Percentiles rank a stretch among this genome's conserved stretches.
These are phyloP conservation scores for Oreochromis spilurus DNA, from an alignment of 2,113 vertebrate genomes.

Conservation along the genomic window DNA sequence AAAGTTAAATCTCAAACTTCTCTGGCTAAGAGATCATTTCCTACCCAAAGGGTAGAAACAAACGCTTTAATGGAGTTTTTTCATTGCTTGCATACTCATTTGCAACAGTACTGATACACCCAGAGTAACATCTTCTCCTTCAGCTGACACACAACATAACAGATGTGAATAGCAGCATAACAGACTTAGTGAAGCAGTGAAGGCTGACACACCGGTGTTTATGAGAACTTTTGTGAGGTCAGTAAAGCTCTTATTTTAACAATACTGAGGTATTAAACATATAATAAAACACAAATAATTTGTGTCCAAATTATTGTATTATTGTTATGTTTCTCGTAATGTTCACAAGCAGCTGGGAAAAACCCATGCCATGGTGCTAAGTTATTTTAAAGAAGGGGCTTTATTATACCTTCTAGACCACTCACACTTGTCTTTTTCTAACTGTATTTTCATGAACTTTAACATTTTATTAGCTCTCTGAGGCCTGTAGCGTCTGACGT, in stretches of 20 bases:
- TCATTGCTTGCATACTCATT: not conserved
- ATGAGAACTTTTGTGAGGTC: not conserved
- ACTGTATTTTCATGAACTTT: not conserved
- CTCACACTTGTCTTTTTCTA: not conserved
- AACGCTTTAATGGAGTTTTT: not conserved
- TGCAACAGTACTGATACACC: not conserved
- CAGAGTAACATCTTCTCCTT: not conserved
- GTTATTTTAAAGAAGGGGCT: not conserved
- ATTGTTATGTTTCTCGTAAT: not conserved
- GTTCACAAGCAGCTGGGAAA: not conserved
- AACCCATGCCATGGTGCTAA: fast-evolving
- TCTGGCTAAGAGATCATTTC: not conserved
- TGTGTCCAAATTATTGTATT: not conserved
- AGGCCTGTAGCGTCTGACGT: fast-evolving
- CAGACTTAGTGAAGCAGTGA: not conserved
- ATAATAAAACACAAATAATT: not conserved
- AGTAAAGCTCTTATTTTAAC: not conserved
- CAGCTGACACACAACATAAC: not conserved
- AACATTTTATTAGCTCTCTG: not conserved
- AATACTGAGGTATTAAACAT: not conserved
- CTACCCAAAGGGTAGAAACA: not conserved
- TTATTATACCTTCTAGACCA: fast-evolving
- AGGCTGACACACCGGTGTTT: not conserved
- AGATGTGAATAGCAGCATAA: not conserved
- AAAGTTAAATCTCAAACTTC: not conserved